Evolutionary conservation across 2,888 invertebrate species (phyloP).

Genomic region (Odontocerum albicorne): DNA sequence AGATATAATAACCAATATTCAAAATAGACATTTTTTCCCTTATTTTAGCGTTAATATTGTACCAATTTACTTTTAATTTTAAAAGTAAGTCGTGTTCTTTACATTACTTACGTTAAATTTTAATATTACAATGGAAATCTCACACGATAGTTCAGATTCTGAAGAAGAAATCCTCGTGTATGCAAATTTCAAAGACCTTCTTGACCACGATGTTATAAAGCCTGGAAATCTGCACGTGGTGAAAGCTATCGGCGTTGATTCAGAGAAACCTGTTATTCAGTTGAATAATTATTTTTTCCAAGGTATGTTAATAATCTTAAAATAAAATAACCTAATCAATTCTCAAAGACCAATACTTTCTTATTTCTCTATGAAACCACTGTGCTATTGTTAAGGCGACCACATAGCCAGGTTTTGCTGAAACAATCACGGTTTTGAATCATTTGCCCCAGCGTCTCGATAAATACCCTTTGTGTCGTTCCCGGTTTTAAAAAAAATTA

Average conservation of each 20-base stretch:
- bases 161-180: slow-evolving; percentile 63
- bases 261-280: slow-evolving; percentile 65
- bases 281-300: slow-evolving; percentile 67
- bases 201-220: slow-evolving; percentile 50
- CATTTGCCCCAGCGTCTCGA: no score
- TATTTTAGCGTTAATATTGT: not conserved
- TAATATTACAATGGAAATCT: slow-evolving; percentile 11
- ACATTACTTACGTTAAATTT: no score
- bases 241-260: slow-evolving; percentile 62
- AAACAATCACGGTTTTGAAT: no score
- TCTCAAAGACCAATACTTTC: slow-evolving; percentile 41
- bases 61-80: no score
- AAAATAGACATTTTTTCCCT: not conserved
- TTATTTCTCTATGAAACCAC: no score
- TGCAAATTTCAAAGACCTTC: slow-evolving; percentile 60
- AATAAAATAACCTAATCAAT: not conserved
- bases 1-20: no score
- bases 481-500: no score
- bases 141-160: slow-evolving; percentile 43
- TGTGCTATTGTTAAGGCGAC: no score
- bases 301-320: slow-evolving; percentile 44
- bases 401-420: no score
- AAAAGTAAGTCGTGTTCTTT: no score
- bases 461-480: no score
- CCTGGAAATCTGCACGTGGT: slow-evolving; percentile 55